These are phyloP conservation scores for Ariopsis seemanni DNA, from an alignment of 2,113 vertebrate species.

Conservation along the genomic window DNA sequence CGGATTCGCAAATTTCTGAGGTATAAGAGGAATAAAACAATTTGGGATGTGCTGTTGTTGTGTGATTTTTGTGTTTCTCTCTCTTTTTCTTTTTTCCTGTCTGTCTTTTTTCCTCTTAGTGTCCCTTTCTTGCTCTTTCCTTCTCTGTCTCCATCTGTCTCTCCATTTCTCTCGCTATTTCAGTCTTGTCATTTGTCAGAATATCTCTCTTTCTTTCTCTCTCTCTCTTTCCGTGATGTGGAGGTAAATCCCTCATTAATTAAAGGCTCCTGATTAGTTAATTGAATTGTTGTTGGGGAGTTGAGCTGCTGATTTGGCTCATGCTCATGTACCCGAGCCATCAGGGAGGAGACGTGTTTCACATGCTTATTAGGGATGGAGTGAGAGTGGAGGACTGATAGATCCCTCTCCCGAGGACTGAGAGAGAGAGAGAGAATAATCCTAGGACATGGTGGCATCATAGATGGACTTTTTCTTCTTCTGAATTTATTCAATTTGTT, in stretches of 20 bases:
- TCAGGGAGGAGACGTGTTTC: conserved; percentile 18
- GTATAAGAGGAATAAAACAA: too few species aligned
- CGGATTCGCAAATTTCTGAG: too few species aligned
- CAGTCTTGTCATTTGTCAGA: background rate
- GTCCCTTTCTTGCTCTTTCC: background rate
- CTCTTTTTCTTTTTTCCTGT: background rate
- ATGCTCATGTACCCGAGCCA: background rate
- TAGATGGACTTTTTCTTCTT: background rate
- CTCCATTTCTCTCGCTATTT: background rate
- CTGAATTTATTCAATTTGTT: background rate
- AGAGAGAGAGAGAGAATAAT: conserved; percentile 2
- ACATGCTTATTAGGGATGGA: conserved; percentile 7
- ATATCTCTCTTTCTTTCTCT: background rate
- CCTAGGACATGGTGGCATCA: background rate
- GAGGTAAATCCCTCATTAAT: conserved; percentile 28
- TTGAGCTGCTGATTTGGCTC: conserved; percentile 6
- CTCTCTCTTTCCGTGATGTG: background rate
- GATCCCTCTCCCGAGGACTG: background rate
- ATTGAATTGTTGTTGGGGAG: conserved; percentile 25
- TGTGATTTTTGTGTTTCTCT: conserved; percentile 21
- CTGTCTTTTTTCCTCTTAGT: background rate
- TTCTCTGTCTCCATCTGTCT: background rate
- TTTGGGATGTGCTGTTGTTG: background rate
- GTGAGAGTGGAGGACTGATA: conserved; percentile 3
- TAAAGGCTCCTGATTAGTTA: conserved; percentile 27